Percentiles rank a stretch among this genome's conserved stretches.
Evolutionary conservation across 2,797 vertebrate species (phyloP).

Genomic region (Anguilla megastoma): DNA sequence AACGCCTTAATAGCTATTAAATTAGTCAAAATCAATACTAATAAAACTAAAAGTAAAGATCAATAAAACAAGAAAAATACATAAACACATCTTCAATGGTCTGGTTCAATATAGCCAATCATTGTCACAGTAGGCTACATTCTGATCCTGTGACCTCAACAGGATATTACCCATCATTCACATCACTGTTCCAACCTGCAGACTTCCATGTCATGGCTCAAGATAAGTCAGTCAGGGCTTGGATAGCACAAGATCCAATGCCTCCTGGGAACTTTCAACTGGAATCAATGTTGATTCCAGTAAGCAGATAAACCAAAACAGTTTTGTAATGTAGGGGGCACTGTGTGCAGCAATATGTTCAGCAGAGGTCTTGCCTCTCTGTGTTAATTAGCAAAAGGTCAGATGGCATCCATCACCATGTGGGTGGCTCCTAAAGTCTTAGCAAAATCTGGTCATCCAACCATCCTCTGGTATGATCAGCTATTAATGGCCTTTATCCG

Average conservation of each 20-base stretch:
- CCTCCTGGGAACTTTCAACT: not conserved
- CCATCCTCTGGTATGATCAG: not conserved
- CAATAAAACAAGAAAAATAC: not conserved
- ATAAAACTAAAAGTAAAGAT: not conserved
- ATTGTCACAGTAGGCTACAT: not conserved
- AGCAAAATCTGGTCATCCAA: not conserved
- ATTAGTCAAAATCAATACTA: not conserved
- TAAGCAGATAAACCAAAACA: not conserved
- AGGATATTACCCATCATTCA: not conserved
- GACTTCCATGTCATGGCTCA: not conserved
- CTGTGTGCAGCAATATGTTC: not conserved
- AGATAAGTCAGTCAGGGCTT: not conserved
- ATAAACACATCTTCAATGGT: not conserved
- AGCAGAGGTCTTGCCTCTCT: not conserved
- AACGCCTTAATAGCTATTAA: not conserved
- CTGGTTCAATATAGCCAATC: not conserved
- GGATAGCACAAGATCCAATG: not conserved
- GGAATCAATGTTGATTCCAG: not conserved
- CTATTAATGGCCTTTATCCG: not conserved
- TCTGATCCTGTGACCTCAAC: not conserved
- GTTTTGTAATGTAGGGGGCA: not conserved
- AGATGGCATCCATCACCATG: not conserved
- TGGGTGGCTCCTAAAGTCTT: not conserved
- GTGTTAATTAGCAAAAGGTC: not conserved
- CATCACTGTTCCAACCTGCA: not conserved